phyloP scores from a whole-genome alignment of 2,888 invertebrate genomes.

The Bombyx huttoni region DNA sequence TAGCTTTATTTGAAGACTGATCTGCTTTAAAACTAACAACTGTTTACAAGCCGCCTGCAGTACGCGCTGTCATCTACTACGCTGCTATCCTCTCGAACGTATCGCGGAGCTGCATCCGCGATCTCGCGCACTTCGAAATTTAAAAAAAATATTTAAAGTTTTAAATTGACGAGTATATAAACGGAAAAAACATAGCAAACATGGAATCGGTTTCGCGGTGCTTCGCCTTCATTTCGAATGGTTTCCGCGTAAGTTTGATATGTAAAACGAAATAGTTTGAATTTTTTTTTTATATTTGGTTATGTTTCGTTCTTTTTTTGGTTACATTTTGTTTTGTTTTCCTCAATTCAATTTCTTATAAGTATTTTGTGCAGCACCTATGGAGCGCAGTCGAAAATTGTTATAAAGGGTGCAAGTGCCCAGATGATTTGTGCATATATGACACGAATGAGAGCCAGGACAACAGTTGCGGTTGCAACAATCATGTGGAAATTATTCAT shows the following conservation, averaged over 20 bases:
- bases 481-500: too few relatives aligned
- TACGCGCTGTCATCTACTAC: not conserved
- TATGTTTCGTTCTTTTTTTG: not conserved
- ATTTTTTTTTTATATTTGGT: not conserved
- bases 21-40: not conserved
- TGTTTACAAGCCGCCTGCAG: not conserved
- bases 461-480: too few relatives aligned
- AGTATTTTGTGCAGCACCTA: too few relatives aligned
- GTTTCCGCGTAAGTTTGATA: not conserved
- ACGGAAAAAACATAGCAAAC: not conserved
- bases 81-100: not conserved
- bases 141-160: not conserved
- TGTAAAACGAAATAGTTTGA: not conserved
- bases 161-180: not conserved
- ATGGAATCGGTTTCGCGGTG: not conserved
- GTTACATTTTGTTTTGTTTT: too few relatives aligned
- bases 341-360: too few relatives aligned
- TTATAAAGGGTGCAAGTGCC: too few relatives aligned
- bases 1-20: conserved; percentile 1
- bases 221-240: not conserved
- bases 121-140: not conserved
- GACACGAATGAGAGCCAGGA: too few relatives aligned
- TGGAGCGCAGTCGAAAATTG: too few relatives aligned
- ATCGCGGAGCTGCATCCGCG: not conserved
- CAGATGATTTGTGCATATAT: too few relatives aligned